phyloP scores from a whole-genome alignment of 1,140 invertebrate species.

The Macrostomum lignano region DNA sequence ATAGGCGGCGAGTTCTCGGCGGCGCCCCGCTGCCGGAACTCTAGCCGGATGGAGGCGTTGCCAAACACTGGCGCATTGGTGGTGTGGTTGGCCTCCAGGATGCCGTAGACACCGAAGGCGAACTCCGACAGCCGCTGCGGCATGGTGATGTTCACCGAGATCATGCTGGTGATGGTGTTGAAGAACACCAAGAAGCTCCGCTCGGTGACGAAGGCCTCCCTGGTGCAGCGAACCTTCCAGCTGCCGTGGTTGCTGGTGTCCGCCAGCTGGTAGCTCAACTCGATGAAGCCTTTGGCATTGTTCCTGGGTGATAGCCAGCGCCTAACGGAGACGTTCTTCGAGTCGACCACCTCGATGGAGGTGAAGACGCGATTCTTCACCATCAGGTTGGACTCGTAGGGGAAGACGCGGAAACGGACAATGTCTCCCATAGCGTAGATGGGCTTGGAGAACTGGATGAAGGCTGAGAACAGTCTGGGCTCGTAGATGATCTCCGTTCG shows the following conservation, averaged over 20 bases:
- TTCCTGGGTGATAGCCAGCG: conserved; percentile 57
- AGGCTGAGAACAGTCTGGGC: too few species aligned
- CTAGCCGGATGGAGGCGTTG: conserved; percentile 50
- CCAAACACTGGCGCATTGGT: conserved; percentile 32
- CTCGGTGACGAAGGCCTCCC: too few species aligned
- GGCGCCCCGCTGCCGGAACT: conserved; percentile 5
- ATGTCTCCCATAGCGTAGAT: conserved; percentile 8
- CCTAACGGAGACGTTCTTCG: conserved; percentile 50
- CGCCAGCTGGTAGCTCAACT: conserved; percentile 54
- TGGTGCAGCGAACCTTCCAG: too few species aligned
- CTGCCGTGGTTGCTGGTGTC: conserved; percentile 66
- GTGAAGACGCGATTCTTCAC: conserved; percentile 8
- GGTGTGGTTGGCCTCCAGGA: conserved; percentile 49
- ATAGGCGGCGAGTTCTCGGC: too few species aligned
- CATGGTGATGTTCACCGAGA: conserved; percentile 85
- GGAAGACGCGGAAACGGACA: conserved; percentile 40
- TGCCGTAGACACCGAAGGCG: conserved; percentile 47
- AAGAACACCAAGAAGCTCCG: too few species aligned
- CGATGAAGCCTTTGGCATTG: conserved; percentile 48
- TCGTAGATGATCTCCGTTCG: too few species aligned
- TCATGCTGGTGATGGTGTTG: too few species aligned
- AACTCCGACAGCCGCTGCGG: conserved; percentile 64
- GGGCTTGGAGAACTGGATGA: too few species aligned
- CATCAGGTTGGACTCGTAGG: conserved; percentile 19
- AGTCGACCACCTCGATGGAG: conserved; percentile 24